These are phyloP conservation scores for Promerops cafer DNA, from an alignment of 2,113 vertebrate genomes.

Conservation along the genomic window DNA sequence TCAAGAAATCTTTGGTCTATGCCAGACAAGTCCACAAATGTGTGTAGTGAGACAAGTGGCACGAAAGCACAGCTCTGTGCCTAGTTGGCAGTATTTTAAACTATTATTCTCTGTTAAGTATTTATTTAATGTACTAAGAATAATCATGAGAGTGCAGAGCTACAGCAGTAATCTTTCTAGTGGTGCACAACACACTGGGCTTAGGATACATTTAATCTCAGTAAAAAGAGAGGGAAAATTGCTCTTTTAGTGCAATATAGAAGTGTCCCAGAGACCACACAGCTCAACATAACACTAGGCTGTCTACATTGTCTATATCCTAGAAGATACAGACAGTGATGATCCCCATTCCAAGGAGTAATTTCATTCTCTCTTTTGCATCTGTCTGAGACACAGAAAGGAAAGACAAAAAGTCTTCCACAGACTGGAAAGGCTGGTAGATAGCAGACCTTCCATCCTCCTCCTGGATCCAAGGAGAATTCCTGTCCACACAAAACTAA, in stretches of 20 bases:
- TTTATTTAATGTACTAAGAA: not conserved
- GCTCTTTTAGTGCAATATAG: not conserved
- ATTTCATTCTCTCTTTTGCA: not conserved
- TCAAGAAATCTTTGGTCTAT: not conserved
- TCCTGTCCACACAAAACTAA: not conserved
- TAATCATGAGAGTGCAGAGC: not conserved
- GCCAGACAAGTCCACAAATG: not conserved
- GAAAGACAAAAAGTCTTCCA: too few species aligned
- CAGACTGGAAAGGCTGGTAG: too few species aligned
- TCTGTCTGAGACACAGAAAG: not conserved
- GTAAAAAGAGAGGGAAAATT: not conserved
- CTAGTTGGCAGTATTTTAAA: not conserved
- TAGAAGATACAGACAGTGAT: too few species aligned
- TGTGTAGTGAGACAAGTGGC: fast-evolving
- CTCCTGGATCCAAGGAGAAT: not conserved
- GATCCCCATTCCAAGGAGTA: not conserved
- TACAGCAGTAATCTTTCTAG: not conserved
- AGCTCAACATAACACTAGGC: not conserved
- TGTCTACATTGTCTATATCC: not conserved
- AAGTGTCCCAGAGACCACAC: not conserved
- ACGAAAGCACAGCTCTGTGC: not conserved
- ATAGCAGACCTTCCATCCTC: not conserved
- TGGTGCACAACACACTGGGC: not conserved
- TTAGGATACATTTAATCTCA: not conserved
- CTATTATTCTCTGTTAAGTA: not conserved